Conservation (phyloP, 2,797 vertebrate species). For the Nannoperca obscura region DNA sequence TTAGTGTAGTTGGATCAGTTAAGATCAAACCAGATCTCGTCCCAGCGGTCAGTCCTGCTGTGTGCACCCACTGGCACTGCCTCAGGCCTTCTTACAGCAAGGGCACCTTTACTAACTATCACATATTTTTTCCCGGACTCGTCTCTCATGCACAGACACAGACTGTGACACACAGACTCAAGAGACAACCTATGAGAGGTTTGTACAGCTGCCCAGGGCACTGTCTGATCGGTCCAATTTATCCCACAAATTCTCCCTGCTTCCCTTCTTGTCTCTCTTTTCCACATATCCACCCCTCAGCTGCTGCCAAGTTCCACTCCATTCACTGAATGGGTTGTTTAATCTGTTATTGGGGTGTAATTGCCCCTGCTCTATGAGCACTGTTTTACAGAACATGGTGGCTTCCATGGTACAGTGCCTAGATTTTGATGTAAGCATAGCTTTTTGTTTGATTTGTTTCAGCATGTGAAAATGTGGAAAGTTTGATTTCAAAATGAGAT, state of each 20-base stretch:
- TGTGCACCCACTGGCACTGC: constrained; percentile 54
- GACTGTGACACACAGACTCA: constrained; percentile 50
- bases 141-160: constrained; percentile 58
- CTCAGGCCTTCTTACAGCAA: constrained; percentile 59
- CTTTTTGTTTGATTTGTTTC: neutral
- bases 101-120: constrained; percentile 67
- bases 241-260: constrained; percentile 57
- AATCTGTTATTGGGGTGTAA: constrained; percentile 39
- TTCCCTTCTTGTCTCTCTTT: constrained; percentile 45
- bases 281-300: constrained; percentile 47
- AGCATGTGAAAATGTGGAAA: neutral
- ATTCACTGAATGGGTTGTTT: constrained; percentile 31
- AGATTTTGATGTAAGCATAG: neutral
- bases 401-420: neutral
- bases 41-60: constrained; percentile 42
- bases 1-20: constrained; percentile 11
- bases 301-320: constrained; percentile 54
- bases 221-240: constrained; percentile 58
- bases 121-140: constrained; percentile 55
- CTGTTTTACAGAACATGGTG: constrained; percentile 12
- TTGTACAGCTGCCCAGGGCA: constrained; percentile 67
- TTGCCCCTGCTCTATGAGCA: constrained; percentile 20
- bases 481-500: neutral
- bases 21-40: constrained; percentile 38
- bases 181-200: constrained; percentile 61